Evolutionary conservation across 2,888 invertebrate species (phyloP), one percentile per base, ranked within the genome.

Genomic region (Epsilonema sp.): DNA sequence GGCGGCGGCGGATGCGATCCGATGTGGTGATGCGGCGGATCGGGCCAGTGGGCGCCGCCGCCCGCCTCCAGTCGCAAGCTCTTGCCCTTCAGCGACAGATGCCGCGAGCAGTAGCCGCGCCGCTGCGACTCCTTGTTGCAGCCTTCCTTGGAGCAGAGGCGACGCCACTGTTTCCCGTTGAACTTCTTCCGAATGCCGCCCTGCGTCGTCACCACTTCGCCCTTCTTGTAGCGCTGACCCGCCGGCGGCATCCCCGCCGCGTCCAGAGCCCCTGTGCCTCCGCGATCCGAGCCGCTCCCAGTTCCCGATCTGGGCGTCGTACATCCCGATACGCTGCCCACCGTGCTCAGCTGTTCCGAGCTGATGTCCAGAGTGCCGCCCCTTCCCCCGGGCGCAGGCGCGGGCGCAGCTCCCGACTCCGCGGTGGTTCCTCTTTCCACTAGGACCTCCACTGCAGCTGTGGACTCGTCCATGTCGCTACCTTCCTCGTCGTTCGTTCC

Each of bases 151-250:
- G 89, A 89, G 71, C 94, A 97, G 53, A 97, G 75, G 59, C 94
- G 75, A 52, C 94, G 76, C 97, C 94, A 97, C 67, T 97, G 97
- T 71, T 97, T 97, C 36, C 97, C 97, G 72, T 97, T 97, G 70
- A 89, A 97, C 72, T 94, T 97, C 73, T 97, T 97, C 16, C 92
- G 75, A 59, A 97, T 89, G 54, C 94, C 94, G 58, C 82, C 85
- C 2, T 86, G 83, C 43, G 85, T 85, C 3, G 81, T 79, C 31
- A 60, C 58, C 20, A 59, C 58, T 48, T 97, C 92, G 55, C 94
- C 94, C 71, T 94, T 94, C 71, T 65, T 64, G 54, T 65, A 66
- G 11, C 44, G 26, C 52, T 66, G 65, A 11, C 31, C 31, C 8
- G 31, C 31, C 8, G 31, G 8, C n/a, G n/a, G n/a, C 31, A 31